Conservation (phyloP, 2,888 invertebrate species). For the Epicampocera succincta region DNA sequence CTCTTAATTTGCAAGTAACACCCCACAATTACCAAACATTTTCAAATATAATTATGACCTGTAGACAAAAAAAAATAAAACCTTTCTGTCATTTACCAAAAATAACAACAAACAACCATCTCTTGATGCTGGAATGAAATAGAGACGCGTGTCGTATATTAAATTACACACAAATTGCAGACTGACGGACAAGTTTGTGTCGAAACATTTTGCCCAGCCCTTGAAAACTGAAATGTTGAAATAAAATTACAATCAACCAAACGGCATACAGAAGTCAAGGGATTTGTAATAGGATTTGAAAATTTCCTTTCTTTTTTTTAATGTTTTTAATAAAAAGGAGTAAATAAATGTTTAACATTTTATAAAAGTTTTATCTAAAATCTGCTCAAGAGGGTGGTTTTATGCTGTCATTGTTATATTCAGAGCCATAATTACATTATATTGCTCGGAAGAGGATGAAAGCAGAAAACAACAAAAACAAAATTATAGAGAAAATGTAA, state of each 20-base stretch:
- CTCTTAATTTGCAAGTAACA: conserved; percentile 68
- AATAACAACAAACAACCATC: conserved; percentile 64
- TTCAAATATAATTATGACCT: conserved; percentile 64
- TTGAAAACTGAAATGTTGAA: conserved; percentile 34
- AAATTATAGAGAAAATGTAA: conserved; percentile 55
- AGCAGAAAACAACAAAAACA: conserved; percentile 30
- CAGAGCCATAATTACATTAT: conserved; percentile 52
- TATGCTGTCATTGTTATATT: conserved; percentile 1
- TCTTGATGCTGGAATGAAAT: conserved; percentile 62
- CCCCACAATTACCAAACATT: conserved; percentile 66
- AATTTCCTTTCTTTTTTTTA: conserved; percentile 6
- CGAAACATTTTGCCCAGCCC: conserved; percentile 38
- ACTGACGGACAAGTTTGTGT: conserved; percentile 46
- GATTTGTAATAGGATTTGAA: conserved; percentile 61
- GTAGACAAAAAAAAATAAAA: background rate
- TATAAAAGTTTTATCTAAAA: conserved; percentile 41
- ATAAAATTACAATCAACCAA: conserved; percentile 44
- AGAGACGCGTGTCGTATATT: conserved; percentile 79
- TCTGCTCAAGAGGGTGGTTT: conserved; percentile 41
- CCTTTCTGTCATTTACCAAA: conserved; percentile 31
- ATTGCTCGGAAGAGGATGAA: background rate
- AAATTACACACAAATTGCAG: conserved; percentile 75
- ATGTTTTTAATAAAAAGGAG: conserved; percentile 37
- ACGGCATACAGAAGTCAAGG: conserved; percentile 50
- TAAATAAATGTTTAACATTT: conserved; percentile 51